Evolutionary conservation across 2,113 vertebrate species (phyloP).

Genomic region (Chelonoidis abingdonii): DNA sequence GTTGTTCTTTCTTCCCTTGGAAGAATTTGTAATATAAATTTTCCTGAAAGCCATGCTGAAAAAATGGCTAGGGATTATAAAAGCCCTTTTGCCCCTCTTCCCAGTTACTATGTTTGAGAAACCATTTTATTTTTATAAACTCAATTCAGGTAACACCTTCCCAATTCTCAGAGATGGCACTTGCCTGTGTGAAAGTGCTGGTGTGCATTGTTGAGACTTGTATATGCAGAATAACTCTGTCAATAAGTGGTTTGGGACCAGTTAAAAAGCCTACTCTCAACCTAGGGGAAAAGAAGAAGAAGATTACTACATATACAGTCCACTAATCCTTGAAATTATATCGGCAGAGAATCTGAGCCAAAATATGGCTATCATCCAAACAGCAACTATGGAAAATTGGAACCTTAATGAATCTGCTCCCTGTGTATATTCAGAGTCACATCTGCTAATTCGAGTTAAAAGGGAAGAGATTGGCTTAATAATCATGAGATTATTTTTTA

Average conservation of each 20-base stretch:
- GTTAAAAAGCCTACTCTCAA: conserved; percentile 93
- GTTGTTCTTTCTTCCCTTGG: background rate
- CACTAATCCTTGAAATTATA: background rate
- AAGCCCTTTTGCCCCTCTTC: background rate
- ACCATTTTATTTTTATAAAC: background rate
- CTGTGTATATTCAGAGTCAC: background rate
- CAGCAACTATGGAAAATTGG: background rate
- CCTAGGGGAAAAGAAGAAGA: conserved; percentile 69
- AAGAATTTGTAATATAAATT: background rate
- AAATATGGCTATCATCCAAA: background rate
- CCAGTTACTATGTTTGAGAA: background rate
- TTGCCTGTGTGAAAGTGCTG: conserved; percentile 94
- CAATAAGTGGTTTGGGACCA: conserved; percentile 90
- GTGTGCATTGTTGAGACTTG: conserved; percentile 92
- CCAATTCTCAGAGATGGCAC: background rate
- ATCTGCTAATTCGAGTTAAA: background rate
- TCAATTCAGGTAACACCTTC: background rate
- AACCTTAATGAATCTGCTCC: background rate
- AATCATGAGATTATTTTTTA: background rate
- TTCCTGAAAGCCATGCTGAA: background rate
- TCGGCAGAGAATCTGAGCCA: background rate
- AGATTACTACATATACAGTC: background rate
- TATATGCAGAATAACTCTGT: conserved; percentile 90
- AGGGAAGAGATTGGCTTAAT: background rate
- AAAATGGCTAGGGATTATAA: background rate